A percentile compares a stretch with the other conserved stretches of the same genome.
These are phyloP conservation scores for Amblyraja radiata DNA, from an alignment of 2,797 vertebrate species.

Conservation along the genomic window DNA sequence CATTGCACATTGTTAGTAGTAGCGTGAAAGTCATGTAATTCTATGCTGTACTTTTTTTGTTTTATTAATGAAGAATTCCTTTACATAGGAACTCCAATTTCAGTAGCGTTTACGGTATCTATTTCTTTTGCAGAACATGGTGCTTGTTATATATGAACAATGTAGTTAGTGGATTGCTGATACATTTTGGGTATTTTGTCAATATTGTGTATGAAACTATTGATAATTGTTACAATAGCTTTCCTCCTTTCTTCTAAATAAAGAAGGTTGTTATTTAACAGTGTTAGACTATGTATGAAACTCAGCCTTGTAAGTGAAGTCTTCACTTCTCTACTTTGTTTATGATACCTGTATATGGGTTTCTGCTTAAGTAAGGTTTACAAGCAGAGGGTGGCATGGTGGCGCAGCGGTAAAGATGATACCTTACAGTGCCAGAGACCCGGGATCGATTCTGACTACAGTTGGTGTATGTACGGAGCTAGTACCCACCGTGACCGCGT, in stretches of 20 bases:
- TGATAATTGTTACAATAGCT: no score
- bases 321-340: neutral
- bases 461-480: no score
- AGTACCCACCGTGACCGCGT: no score
- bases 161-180: neutral
- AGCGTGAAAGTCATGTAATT: neutral
- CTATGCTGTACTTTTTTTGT: neutral
- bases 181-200: neutral
- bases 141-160: neutral
- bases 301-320: neutral
- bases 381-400: no score
- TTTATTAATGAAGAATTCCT: neutral
- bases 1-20: neutral
- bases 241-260: no score
- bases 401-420: no score
- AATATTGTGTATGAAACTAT: neutral
- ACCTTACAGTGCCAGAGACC: no score
- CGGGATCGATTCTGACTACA: no score
- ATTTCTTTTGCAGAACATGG: neutral
- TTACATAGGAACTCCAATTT: neutral
- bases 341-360: neutral
- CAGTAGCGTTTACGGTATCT: neutral
- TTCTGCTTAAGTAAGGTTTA: neutral
- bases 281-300: neutral
- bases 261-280: neutral